These are phyloP conservation scores for Peromyscus melanophrys DNA, from an alignment of 2,797 vertebrate genomes.

Conservation along the genomic window DNA sequence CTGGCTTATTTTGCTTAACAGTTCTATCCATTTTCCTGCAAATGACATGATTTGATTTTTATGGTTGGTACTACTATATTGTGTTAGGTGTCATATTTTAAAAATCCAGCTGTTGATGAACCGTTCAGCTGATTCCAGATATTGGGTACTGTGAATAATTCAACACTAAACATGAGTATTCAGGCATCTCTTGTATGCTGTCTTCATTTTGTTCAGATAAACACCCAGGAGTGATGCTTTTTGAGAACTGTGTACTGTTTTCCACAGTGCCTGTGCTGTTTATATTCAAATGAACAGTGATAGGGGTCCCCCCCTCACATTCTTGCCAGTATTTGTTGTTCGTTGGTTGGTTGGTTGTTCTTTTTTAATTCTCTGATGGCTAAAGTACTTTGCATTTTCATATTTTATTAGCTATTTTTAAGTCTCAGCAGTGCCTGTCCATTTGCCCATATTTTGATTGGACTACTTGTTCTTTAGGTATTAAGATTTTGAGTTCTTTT, in stretches of 20 bases:
- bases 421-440: no score
- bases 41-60: not conserved
- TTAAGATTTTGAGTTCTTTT: not conserved
- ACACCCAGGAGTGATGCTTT: not conserved
- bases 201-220: not conserved
- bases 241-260: not conserved
- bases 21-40: not conserved
- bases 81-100: not conserved
- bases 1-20: not conserved
- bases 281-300: not conserved
- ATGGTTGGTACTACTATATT: not conserved
- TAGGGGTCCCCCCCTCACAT: not conserved
- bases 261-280: not conserved
- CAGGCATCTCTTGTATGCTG: not conserved
- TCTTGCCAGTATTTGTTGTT: not conserved
- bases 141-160: not conserved
- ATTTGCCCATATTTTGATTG: not conserved
- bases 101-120: not conserved
- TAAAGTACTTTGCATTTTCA: not conserved
- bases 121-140: not conserved
- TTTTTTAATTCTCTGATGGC: not conserved
- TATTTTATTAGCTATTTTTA: not conserved
- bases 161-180: not conserved
- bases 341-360: not conserved
- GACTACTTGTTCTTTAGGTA: not conserved